Percentiles rank a stretch among this genome's conserved stretches.
These are phyloP conservation scores for Luperina nickerlii DNA, from an alignment of 2,888 invertebrate species.

Conservation along the genomic window DNA sequence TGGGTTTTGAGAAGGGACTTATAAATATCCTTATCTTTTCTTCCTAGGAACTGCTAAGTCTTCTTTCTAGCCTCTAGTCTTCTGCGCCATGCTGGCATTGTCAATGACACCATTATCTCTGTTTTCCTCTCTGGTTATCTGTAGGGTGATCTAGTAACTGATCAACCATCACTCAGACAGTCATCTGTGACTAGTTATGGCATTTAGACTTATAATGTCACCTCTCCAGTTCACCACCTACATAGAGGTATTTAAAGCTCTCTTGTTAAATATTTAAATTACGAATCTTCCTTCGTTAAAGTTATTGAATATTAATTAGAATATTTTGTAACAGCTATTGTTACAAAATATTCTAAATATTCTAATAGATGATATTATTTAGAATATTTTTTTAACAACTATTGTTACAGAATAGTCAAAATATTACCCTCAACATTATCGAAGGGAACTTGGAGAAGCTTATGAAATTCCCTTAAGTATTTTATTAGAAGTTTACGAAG, in stretches of 20 bases:
- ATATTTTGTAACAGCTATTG: too few relatives aligned
- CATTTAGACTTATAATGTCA: background rate
- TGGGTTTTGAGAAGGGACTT: background rate
- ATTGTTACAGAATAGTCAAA: conserved; percentile 6
- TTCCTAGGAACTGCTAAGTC: background rate
- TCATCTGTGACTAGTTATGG: background rate
- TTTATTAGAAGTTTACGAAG: conserved; percentile 54
- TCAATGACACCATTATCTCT: background rate
- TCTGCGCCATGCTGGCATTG: background rate
- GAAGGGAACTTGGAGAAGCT: conserved; percentile 10
- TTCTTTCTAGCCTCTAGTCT: background rate
- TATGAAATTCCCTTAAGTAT: conserved; percentile 33
- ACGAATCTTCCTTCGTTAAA: too few relatives aligned
- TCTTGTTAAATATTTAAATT: background rate
- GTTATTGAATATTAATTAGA: background rate
- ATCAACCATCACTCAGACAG: background rate
- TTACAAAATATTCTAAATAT: background rate
- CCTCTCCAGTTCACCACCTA: background rate
- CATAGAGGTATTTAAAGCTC: background rate
- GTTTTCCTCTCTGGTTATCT: background rate
- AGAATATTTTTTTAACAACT: background rate
- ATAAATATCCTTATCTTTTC: background rate
- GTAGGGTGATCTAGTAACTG: too few relatives aligned
- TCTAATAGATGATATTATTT: background rate
- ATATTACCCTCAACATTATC: conserved; percentile 4